Conservation (phyloP, 2,113 vertebrate genomes). For the Alouatta palliata region DNA sequence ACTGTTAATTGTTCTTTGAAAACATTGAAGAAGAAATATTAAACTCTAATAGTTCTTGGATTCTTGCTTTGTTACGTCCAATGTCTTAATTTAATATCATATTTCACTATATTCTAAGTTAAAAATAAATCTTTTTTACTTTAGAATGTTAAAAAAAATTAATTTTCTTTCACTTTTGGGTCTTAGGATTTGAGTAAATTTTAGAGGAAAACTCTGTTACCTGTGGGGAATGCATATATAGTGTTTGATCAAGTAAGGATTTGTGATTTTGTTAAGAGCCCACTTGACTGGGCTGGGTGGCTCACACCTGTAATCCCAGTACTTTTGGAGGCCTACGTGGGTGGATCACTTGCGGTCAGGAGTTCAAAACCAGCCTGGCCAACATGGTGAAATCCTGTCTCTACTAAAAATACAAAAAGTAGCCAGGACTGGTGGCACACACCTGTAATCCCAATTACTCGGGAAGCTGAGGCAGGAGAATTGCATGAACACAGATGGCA, state of each 20-base stretch:
- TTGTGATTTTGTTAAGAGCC: not conserved
- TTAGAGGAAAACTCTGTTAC: not conserved
- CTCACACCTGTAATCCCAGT: no score
- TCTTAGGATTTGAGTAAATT: constrained; percentile 23
- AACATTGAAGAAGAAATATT: not conserved
- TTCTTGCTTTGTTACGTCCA: not conserved
- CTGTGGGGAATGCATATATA: not conserved
- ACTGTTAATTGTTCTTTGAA: not conserved
- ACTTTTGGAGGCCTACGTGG: no score
- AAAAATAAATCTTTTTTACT: not conserved
- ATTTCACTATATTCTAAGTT: not conserved
- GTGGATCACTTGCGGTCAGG: no score
- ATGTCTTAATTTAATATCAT: not conserved
- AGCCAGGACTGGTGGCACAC: no score
- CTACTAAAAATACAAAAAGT: no score
- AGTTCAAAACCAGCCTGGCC: no score
- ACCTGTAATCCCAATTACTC: no score
- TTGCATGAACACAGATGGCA: no score
- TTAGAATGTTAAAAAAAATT: not conserved
- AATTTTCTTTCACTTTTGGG: not conserved
- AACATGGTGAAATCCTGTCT: no score
- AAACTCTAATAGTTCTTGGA: not conserved
- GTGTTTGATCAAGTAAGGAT: not conserved
- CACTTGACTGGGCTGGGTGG: no score
- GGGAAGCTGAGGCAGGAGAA: no score